A percentile compares a stretch with the other conserved stretches of the same genome.
These are phyloP conservation scores for Caenorhabditis sp. DNA, from an alignment of 2,888 invertebrate species.

Conservation along the genomic window DNA sequence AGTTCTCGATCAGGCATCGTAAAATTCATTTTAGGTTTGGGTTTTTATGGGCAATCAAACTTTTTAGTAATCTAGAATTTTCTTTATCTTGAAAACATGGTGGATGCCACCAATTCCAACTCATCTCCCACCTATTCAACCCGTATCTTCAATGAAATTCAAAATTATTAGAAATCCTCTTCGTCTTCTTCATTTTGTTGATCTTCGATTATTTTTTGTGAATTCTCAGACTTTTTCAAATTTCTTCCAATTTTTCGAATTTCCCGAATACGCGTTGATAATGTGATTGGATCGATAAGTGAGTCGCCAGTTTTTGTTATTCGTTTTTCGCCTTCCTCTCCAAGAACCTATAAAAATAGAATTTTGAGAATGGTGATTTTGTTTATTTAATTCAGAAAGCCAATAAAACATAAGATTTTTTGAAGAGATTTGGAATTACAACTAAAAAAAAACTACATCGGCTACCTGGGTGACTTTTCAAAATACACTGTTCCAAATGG, in stretches of 20 bases:
- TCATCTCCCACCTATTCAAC: background rate
- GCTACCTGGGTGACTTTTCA: too few relatives aligned
- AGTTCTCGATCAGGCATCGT: background rate
- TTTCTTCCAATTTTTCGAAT: constrained; percentile 14
- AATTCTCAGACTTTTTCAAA: constrained; percentile 1
- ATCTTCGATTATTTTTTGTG: background rate
- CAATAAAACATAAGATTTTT: too few relatives aligned
- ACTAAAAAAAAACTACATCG: too few relatives aligned
- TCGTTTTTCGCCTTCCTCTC: constrained; percentile 42
- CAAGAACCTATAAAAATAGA: constrained; percentile 29
- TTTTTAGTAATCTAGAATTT: too few relatives aligned
- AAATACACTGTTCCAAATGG: too few relatives aligned
- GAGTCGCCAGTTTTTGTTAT: constrained; percentile 50
- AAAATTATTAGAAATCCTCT: constrained; percentile 2
- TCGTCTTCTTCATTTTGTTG: background rate
- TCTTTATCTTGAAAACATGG: too few relatives aligned
- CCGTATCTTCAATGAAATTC: background rate
- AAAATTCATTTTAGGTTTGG: background rate
- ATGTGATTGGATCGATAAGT: constrained; percentile 10
- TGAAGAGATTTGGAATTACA: too few relatives aligned
- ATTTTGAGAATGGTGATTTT: background rate
- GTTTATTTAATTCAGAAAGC: background rate
- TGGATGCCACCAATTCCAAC: background rate
- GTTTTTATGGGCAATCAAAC: background rate
- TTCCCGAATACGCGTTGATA: constrained; percentile 18